Percentiles rank a stretch among this genome's conserved stretches.
These are phyloP conservation scores for Phenganax marumi DNA, from an alignment of 92 coral and sea anemone species.

Conservation along the genomic window DNA sequence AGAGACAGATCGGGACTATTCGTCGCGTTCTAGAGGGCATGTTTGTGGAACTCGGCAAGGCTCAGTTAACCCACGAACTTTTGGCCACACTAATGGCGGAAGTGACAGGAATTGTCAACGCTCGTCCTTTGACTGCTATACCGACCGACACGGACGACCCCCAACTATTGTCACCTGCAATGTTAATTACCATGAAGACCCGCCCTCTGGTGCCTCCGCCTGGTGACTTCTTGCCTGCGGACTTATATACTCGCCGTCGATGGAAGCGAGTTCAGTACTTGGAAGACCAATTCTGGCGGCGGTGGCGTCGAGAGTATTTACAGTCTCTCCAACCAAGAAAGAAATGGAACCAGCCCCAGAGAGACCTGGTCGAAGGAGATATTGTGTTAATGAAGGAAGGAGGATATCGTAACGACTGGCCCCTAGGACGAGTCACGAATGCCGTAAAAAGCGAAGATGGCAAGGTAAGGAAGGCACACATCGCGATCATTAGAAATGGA, in stretches of 20 bases:
- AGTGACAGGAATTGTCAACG: constrained; percentile 15
- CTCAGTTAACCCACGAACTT: constrained; percentile 26
- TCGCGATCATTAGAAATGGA: constrained; percentile 35
- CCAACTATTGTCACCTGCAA: constrained; percentile 10
- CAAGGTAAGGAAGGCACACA: constrained; percentile 45
- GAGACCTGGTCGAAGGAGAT: constrained; percentile 42
- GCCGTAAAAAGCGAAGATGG: constrained; percentile 50
- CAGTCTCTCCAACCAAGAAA: constrained; percentile 39
- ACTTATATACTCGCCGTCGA: constrained; percentile 2
- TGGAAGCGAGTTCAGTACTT: constrained; percentile 48
- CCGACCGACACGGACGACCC: constrained; percentile 10
- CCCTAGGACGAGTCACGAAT: constrained; percentile 51
- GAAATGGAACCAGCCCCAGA: constrained; percentile 33
- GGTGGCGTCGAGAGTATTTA: constrained; percentile 54
- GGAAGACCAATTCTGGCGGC: constrained; percentile 39
- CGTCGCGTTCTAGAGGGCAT: constrained; percentile 24
- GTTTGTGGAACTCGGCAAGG: constrained; percentile 28
- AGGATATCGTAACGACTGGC: constrained; percentile 51
- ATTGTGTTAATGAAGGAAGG: constrained; percentile 48
- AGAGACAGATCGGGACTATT: constrained; percentile 26
- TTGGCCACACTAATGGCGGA: constrained; percentile 22
- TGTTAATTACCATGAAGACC: constrained; percentile 3
- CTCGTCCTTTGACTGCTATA: constrained; percentile 18
- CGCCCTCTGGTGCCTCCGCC: constrained; percentile 2
- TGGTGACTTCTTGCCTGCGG: constrained; percentile 17